Percentiles rank a stretch among this genome's conserved stretches.
Conservation (phyloP, 53 echinoderm and acorn worm species). For the Stichopus horrens region DNA sequence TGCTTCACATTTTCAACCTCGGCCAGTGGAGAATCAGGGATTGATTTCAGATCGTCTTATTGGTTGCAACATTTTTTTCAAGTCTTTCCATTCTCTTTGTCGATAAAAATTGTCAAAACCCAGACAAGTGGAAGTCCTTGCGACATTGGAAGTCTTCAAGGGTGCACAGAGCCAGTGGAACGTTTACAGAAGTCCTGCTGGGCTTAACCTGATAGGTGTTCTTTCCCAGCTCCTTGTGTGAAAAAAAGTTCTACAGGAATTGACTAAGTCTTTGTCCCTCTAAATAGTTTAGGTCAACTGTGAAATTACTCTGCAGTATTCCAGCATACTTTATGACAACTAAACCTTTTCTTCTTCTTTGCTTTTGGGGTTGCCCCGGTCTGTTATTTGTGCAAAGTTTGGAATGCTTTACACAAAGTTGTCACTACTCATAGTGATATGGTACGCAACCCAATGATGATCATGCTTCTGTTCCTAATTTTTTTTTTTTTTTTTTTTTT, state of each 20-base stretch:
- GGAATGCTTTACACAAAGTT: too few species aligned
- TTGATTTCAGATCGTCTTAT: too few species aligned
- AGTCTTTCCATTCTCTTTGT: too few species aligned
- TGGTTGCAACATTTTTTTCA: too few species aligned
- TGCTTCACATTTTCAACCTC: too few species aligned
- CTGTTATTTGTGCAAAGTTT: too few species aligned
- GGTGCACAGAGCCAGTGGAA: not conserved
- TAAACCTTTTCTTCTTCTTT: not conserved
- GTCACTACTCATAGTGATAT: too few species aligned
- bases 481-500: too few species aligned
- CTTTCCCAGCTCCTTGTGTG: not conserved
- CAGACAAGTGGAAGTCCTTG: not conserved
- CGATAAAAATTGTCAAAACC: not conserved
- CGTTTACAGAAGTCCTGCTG: not conserved
- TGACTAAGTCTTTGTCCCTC: not conserved
- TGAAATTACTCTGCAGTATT: not conserved
- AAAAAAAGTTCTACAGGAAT: not conserved
- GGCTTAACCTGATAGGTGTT: not conserved
- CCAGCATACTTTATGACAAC: not conserved
- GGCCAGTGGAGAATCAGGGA: too few species aligned
- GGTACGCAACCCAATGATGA: too few species aligned
- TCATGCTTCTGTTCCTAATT: too few species aligned
- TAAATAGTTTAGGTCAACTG: not conserved
- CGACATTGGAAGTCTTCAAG: not conserved
- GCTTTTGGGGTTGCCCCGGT: not conserved